Evolutionary conservation across 2,888 invertebrate genomes (phyloP).

Genomic region (Cerastis leucographa): DNA sequence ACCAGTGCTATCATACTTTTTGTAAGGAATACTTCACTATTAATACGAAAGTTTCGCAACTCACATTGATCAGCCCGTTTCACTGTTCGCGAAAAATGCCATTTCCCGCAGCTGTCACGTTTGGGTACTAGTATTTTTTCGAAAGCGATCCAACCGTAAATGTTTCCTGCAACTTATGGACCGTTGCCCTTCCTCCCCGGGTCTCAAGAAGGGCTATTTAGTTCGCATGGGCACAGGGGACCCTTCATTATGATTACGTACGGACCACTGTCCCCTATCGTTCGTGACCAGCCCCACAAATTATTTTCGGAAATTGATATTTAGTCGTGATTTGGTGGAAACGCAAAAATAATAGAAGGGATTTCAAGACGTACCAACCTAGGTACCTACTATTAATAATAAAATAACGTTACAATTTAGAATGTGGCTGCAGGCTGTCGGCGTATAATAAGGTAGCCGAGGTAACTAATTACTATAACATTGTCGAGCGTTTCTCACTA

Average conservation of each 20-base stretch:
- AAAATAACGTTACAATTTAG: not conserved
- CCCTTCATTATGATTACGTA: constrained; percentile 67
- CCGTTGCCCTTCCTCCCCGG: constrained; percentile 42
- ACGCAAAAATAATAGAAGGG: not conserved
- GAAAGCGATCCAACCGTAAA: constrained; percentile 47
- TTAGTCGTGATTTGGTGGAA: constrained; percentile 13
- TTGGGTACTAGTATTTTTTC: constrained; percentile 49
- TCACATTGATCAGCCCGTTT: constrained; percentile 19
- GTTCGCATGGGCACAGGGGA: constrained; percentile 62
- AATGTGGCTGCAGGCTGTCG: not conserved
- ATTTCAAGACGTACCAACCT: not conserved
- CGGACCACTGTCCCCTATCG: constrained; percentile 51
- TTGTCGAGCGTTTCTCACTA: not conserved
- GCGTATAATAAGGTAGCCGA: not conserved
- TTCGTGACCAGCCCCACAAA: constrained; percentile 52
- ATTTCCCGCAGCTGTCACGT: constrained; percentile 61
- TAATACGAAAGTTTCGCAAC: constrained; percentile 4
- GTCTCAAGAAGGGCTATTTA: constrained; percentile 55
- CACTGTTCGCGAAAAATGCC: constrained; percentile 37
- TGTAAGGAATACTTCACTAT: not conserved
- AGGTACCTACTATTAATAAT: not conserved
- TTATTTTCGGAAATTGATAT: constrained; percentile 43
- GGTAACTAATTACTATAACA: not conserved
- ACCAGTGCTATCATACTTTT: not conserved
- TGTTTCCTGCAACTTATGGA: constrained; percentile 57